Conservation (phyloP, 2,888 invertebrate genomes). For the Netelia inedita region DNA sequence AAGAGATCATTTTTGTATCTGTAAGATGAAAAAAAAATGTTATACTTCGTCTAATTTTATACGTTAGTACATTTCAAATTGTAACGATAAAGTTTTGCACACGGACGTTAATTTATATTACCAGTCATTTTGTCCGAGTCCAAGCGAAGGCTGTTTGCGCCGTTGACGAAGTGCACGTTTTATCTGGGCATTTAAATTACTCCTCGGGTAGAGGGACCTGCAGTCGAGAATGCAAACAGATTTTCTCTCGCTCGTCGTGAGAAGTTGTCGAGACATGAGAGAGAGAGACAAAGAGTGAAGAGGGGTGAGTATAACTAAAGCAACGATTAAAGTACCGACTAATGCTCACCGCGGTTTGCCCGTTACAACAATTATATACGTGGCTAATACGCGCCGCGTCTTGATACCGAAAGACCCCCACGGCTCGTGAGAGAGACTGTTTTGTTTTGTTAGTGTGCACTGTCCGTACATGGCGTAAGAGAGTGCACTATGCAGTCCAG, state of each 20-base stretch:
- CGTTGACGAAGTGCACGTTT: conserved; percentile 59
- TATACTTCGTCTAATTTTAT: neutral
- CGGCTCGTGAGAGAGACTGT: neutral
- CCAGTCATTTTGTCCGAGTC: conserved; percentile 8
- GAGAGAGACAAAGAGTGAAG: neutral
- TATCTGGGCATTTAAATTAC: conserved; percentile 29
- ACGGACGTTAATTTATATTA: conserved; percentile 20
- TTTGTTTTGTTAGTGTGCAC: conserved; percentile 15
- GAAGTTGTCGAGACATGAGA: conserved; percentile 1
- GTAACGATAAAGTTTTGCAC: neutral
- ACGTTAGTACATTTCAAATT: neutral
- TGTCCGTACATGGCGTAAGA: conserved; percentile 27
- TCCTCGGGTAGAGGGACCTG: conserved; percentile 26
- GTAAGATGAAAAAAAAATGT: neutral
- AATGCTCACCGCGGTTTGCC: conserved; percentile 62
- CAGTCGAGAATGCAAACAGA: conserved; percentile 16
- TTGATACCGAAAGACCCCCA: conserved; percentile 11
- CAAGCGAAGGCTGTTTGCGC: conserved; percentile 6
- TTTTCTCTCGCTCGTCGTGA: conserved; percentile 33
- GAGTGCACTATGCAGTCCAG: conserved; percentile 11
- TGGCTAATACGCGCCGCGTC: conserved; percentile 42
- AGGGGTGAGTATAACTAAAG: conserved; percentile 54
- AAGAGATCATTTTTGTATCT: neutral
- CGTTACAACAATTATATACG: conserved; percentile 62
- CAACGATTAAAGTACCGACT: conserved; percentile 64